phyloP scores from a whole-genome alignment of 2,797 vertebrate genomes.

The Loriculus beryllinus region DNA sequence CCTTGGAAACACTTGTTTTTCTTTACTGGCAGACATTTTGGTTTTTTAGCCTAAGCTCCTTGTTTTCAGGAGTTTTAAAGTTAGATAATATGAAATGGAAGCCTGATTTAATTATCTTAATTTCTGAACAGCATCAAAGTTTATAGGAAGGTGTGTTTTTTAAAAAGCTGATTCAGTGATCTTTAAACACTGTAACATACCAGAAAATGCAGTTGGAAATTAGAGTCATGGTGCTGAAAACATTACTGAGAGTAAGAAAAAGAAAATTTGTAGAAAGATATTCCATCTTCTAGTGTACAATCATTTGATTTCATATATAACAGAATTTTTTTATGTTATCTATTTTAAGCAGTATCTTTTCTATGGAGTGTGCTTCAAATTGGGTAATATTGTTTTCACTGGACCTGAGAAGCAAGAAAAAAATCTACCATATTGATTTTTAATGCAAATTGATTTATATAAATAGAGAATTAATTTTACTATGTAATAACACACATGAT shows the following conservation, averaged over 20 bases:
- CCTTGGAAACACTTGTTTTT: not conserved
- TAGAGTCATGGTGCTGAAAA: not conserved
- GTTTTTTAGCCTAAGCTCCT: not conserved
- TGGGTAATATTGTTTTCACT: not conserved
- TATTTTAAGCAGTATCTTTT: not conserved
- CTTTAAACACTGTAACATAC: not conserved
- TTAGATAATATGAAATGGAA: not conserved
- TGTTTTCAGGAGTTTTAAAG: not conserved
- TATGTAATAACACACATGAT: not conserved
- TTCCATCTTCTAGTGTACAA: not conserved
- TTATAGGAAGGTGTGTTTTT: not conserved
- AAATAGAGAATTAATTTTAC: not conserved
- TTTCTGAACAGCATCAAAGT: not conserved
- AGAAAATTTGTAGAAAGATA: not conserved
- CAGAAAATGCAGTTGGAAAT: not conserved
- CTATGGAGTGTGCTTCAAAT: not conserved
- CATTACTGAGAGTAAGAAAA: not conserved
- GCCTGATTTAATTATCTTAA: not conserved
- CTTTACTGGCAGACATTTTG: not conserved
- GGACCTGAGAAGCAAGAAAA: not conserved
- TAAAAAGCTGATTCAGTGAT: not conserved
- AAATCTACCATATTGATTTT: not conserved
- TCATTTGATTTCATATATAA: not conserved
- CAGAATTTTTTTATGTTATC: not conserved
- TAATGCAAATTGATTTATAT: not conserved